Evolutionary conservation across 1,140 invertebrate species (phyloP), one percentile per base, ranked within the genome.

Genomic region (Drosophila equinoxialis): DNA sequence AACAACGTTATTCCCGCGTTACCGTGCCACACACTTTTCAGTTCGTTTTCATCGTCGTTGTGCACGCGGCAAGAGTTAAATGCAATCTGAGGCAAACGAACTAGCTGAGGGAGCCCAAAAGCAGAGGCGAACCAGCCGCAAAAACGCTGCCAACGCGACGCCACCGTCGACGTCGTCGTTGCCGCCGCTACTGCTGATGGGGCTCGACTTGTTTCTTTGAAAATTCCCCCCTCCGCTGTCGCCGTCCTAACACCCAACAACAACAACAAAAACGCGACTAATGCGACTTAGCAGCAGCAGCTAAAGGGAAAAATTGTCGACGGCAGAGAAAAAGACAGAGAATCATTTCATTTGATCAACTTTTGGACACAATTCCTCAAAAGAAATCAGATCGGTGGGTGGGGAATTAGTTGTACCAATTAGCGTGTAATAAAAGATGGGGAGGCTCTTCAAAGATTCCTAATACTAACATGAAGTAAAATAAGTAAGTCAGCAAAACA

Each of bases 61-160:
- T 82, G 76, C 76, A 83, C 83, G 84, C 83, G 83, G 84, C 84
- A 89, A 87, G 84, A 89, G 83, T 87, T 87, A 89, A 87, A 89
- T 87, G 84, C 84, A 87, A 83, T 87, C 79, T 83, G 79, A 81
- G 75, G 72, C 57, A 59, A 59, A 59, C 57, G 57, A 59, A 59
- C 57, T 59, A 33, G 8, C 33, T 37, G 57, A 59, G 57, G 64
- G 26, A 58, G 48, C 30, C 48, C 58, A 71, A 48, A 65, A 72
- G 23, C 59, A 65, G 48, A 64, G 57, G 30, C 69, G 62, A 63
- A 59, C 62, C 65, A 71, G 54, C 75, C 64, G 58, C 10, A 20
- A 37, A 58, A 48, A 10, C 55, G 64, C 41, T 17, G 55, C 10
- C 35, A 20, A 63, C 68, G 42, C 68, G n/a, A 45, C 42, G n/a